Base-by-base conservation (phyloP, 2,113 vertebrate species). In the Mastomys coucha region DNA sequence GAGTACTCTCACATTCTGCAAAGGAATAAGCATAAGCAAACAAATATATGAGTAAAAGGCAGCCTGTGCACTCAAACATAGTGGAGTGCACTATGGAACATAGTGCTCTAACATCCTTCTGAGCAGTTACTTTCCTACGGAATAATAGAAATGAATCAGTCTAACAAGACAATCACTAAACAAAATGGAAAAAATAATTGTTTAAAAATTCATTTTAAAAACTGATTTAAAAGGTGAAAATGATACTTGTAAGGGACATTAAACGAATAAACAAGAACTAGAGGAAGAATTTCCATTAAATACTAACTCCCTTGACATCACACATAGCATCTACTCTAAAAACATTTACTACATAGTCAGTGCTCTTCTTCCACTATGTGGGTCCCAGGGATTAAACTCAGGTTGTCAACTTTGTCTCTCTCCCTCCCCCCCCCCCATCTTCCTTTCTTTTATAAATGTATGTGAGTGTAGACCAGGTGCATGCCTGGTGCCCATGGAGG, bases 1-100 rank as follows among this genome's bases (percentile, higher is more conserved):
- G 17, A 93, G 19, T 89, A 24, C 58, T 94, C 45, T 75, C 31
- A 91, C 10, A 78, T 51, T 94, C 19, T 81, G 94, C 58, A 93
- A 42, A 5, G 33, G 94, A 91, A 93, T 80, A 96, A 96, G 90
- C 80, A 96, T 51, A 91, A 89, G 65, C 76, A 94, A 96, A 93
- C 85, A 96, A 82, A 31, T 60, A 78, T 53, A 12, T 63, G 67
- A 94, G 0, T 92, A 20, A 95, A 5, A 94, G 33, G 7, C 67
- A 93, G 36, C 94, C 39, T 42, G 7, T 10, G 89, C 53, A 88
- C 28, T 16, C n/a, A 93, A 28, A 92, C 6, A 67, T n/a, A n/a
- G n/a, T n/a, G n/a, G n/a, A n/a, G n/a, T n/a, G n/a, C n/a, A n/a
- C n/a, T n/a, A n/a, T 33, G 69, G 97, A 96, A 96, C 75, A 72